phyloP scores from a whole-genome alignment of 2,113 vertebrate species.

The Hirundichthys speculiger region DNA sequence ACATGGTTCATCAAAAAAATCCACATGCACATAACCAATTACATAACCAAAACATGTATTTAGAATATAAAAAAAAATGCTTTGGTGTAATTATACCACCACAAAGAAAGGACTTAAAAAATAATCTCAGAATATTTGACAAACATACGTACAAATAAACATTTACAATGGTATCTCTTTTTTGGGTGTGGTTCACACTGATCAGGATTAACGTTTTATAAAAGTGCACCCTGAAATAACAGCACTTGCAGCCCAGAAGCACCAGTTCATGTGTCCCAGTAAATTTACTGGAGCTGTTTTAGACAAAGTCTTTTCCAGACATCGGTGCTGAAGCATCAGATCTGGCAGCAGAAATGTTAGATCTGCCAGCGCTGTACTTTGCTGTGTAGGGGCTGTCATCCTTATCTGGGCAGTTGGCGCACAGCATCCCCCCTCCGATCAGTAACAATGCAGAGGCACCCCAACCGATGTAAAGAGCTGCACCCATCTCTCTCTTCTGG shows the following conservation, averaged over 20 bases:
- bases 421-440: slow-evolving; percentile 80
- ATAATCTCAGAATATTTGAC: not conserved
- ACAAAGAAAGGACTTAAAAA: not conserved
- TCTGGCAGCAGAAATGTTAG: slow-evolving; percentile 59
- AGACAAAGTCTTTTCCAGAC: slow-evolving; percentile 73
- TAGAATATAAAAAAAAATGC: slow-evolving; percentile 6
- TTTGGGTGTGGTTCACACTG: slow-evolving; percentile 45
- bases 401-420: slow-evolving; percentile 75
- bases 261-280: slow-evolving; percentile 43
- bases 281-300: slow-evolving; percentile 19
- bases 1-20: slow-evolving; percentile 21
- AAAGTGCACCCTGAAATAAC: slow-evolving; percentile 7
- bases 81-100: not conserved
- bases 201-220: slow-evolving; percentile 5
- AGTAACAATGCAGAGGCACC: slow-evolving; percentile 76
- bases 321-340: slow-evolving; percentile 64
- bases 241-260: slow-evolving; percentile 18
- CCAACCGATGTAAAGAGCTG: slow-evolving; percentile 81
- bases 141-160: slow-evolving; percentile 16
- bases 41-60: too few species aligned
- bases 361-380: slow-evolving; percentile 68
- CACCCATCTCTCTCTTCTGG: slow-evolving; percentile 81
- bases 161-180: not conserved
- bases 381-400: slow-evolving; percentile 48
- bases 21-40: slow-evolving; percentile 4